These are phyloP conservation scores for Chromoteleia sp. DNA, from an alignment of 2,888 invertebrate genomes.

Conservation along the genomic window DNA sequence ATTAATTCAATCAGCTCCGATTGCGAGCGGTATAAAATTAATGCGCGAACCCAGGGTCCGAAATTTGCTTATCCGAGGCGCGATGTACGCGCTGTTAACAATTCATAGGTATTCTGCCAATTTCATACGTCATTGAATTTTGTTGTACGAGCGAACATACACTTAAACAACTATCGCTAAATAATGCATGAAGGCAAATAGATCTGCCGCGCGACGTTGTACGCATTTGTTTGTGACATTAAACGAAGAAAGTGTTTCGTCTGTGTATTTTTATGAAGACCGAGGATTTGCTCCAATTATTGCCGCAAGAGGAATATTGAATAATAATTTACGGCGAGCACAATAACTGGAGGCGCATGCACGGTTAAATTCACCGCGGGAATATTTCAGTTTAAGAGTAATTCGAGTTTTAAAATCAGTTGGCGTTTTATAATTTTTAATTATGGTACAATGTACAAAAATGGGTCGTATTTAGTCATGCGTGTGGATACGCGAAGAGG, in stretches of 20 bases:
- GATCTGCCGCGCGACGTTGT: slow-evolving; percentile 19
- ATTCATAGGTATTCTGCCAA: slow-evolving; percentile 35
- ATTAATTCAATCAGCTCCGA: slow-evolving; percentile 10
- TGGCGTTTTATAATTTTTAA: background rate
- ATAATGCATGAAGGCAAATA: slow-evolving; percentile 53
- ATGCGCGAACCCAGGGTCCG: slow-evolving; percentile 9
- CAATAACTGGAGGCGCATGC: slow-evolving; percentile 3
- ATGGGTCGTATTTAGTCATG: no score
- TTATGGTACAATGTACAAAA: no score
- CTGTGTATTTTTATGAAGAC: slow-evolving; percentile 11
- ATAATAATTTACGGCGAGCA: slow-evolving; percentile 5
- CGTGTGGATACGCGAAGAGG: no score
- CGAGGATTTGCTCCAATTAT: slow-evolving; percentile 4
- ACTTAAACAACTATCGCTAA: slow-evolving; percentile 41
- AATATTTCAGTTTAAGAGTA: background rate
- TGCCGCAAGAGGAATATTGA: slow-evolving; percentile 8
- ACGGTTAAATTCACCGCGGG: background rate
- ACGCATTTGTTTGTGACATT: slow-evolving; percentile 26
- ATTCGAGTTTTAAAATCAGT: background rate
- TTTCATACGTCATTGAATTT: slow-evolving; percentile 57
- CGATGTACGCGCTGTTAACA: slow-evolving; percentile 33
- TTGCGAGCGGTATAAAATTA: slow-evolving; percentile 25
- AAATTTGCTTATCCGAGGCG: slow-evolving; percentile 32
- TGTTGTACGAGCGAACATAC: slow-evolving; percentile 39
- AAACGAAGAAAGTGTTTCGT: slow-evolving; percentile 17